phyloP scores from a whole-genome alignment of 2,888 invertebrate genomes.

The Thymelicus acteon region DNA sequence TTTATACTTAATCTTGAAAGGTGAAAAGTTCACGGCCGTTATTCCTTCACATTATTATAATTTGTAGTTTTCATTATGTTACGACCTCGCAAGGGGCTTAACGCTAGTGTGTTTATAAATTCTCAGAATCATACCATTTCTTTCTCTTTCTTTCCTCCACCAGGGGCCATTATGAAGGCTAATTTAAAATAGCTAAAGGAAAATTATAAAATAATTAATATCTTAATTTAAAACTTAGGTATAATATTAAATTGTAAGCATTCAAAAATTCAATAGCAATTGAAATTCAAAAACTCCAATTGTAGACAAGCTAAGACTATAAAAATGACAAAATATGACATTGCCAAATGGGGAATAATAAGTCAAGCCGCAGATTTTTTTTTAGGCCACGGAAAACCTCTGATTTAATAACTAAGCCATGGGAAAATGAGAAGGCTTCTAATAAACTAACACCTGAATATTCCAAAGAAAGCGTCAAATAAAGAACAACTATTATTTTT shows the following conservation, averaged over 20 bases:
- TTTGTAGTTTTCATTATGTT: not conserved
- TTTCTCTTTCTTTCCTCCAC: conserved; percentile 43
- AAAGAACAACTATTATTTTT: too few species aligned
- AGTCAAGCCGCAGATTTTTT: too few species aligned
- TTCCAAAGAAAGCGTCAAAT: too few species aligned
- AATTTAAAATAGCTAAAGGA: not conserved
- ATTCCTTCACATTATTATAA: too few species aligned
- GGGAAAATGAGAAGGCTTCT: too few species aligned
- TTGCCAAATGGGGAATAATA: too few species aligned
- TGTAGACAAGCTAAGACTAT: not conserved
- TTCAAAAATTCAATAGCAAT: not conserved
- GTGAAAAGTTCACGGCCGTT: too few species aligned
- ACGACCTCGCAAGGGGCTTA: not conserved
- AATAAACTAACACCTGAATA: too few species aligned
- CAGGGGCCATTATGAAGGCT: conserved; percentile 38
- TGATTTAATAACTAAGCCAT: too few species aligned
- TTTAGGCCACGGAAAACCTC: too few species aligned
- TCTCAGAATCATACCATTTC: conserved; percentile 44
- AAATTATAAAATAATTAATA: not conserved
- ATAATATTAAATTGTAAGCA: too few species aligned
- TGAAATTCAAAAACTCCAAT: not conserved
- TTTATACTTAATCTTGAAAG: too few species aligned
- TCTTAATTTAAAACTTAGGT: not conserved
- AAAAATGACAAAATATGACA: not conserved
- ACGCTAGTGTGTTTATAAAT: not conserved